phyloP scores from a whole-genome alignment of 2,888 invertebrate genomes.

The Cryptophagus acutangulus region DNA sequence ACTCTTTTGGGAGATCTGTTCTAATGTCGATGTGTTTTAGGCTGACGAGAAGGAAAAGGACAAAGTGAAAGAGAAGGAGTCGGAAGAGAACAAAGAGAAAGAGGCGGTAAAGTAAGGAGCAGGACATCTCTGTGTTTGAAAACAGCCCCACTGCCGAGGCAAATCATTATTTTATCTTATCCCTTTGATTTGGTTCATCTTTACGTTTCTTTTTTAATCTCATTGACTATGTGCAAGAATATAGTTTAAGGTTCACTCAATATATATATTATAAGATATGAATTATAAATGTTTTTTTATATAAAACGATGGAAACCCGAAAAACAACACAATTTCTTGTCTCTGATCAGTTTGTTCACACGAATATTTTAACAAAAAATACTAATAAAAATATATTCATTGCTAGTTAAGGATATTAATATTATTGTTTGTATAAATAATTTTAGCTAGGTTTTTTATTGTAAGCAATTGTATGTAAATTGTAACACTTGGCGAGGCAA shows the following conservation, averaged over 20 bases:
- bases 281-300: slow-evolving; percentile 9
- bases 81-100: slow-evolving; percentile 68
- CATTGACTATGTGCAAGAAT: slow-evolving; percentile 45
- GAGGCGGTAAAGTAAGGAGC: slow-evolving; percentile 51
- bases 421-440: slow-evolving; percentile 51
- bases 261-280: slow-evolving; percentile 33
- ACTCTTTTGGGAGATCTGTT: neutral
- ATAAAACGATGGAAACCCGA: slow-evolving; percentile 11
- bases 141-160: slow-evolving; percentile 39
- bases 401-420: slow-evolving; percentile 44
- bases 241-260: slow-evolving; percentile 49
- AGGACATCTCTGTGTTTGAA: slow-evolving; percentile 14
- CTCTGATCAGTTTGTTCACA: slow-evolving; percentile 29
- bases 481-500: slow-evolving; percentile 34
- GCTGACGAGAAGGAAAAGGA: slow-evolving; percentile 72
- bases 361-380: slow-evolving; percentile 1
- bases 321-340: slow-evolving; percentile 28
- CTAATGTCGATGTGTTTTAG: slow-evolving; percentile 47
- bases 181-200: slow-evolving; percentile 11
- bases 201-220: slow-evolving; percentile 36
- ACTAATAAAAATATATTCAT: slow-evolving; percentile 42
- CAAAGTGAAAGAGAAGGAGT: slow-evolving; percentile 55
- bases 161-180: slow-evolving; percentile 26
- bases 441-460: slow-evolving; percentile 48
- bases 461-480: slow-evolving; percentile 47